phyloP scores from a whole-genome alignment of 2,113 vertebrate genomes.

The Catharus bicknelli region DNA sequence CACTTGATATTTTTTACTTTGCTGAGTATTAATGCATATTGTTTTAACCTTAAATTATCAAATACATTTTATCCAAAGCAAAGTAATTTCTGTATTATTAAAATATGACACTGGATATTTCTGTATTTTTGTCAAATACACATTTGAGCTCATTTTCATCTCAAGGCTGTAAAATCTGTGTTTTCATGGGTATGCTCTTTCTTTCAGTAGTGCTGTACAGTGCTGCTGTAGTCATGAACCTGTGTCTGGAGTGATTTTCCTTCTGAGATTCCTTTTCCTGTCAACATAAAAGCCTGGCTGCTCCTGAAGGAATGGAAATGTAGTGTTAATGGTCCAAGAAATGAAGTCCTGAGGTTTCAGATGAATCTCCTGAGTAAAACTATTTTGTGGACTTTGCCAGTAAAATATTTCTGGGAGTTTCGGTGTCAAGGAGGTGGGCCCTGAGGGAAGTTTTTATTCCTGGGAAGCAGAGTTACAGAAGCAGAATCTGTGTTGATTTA shows the following conservation, averaged over 20 bases:
- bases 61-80: constrained; percentile 22
- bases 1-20: constrained; percentile 8
- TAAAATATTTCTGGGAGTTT: neutral
- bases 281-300: neutral
- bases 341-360: neutral
- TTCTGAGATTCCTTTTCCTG: neutral
- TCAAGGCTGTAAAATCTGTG: neutral
- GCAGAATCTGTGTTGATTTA: neutral
- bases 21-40: neutral
- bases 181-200: neutral
- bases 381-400: neutral
- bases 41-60: constrained; percentile 18
- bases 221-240: neutral
- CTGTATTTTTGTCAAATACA: constrained; percentile 41
- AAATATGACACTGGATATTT: constrained; percentile 2
- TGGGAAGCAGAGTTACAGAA: neutral
- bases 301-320: neutral
- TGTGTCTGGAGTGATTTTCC: neutral
- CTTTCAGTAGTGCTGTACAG: neutral
- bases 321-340: neutral
- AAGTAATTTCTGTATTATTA: constrained; percentile 3
- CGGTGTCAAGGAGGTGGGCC: neutral
- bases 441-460: neutral
- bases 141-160: neutral
- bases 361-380: neutral